phyloP scores from a whole-genome alignment of 1,140 invertebrate genomes.

The Drosophila chauvacae region DNA sequence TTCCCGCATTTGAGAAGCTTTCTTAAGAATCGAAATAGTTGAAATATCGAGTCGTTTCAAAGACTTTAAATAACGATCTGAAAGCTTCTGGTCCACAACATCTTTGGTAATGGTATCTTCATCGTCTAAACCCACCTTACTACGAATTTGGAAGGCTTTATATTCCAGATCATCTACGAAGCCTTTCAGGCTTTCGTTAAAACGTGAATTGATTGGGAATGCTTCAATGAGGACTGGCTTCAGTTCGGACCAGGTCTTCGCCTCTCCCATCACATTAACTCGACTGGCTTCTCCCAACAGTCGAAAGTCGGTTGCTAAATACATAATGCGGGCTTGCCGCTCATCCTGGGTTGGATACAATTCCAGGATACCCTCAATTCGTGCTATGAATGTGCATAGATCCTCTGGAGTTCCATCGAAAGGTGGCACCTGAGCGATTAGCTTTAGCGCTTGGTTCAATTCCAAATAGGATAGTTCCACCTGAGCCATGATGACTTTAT shows the following conservation, averaged over 20 bases:
- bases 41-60: neutral
- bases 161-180: neutral
- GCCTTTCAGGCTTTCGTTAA: neutral
- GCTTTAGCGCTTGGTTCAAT: neutral
- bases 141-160: conserved; percentile 3
- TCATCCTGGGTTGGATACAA: conserved; percentile 4
- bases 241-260: neutral
- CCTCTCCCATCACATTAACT: neutral
- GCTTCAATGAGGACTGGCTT: neutral
- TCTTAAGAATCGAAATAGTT: conserved; percentile 6
- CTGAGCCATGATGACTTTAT: neutral
- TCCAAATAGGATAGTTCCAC: neutral
- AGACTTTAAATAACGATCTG: neutral
- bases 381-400: neutral
- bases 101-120: neutral
- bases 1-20: neutral
- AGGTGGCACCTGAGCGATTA: neutral
- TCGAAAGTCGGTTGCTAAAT: neutral
- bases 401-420: conserved; percentile 1
- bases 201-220: neutral
- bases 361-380: neutral
- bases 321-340: neutral
- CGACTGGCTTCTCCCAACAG: neutral
- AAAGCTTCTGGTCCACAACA: neutral
- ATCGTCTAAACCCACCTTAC: neutral